These are phyloP conservation scores for Patiria pectinifera DNA, from an alignment of 53 echinoderm and acorn worm species.

Conservation along the genomic window DNA sequence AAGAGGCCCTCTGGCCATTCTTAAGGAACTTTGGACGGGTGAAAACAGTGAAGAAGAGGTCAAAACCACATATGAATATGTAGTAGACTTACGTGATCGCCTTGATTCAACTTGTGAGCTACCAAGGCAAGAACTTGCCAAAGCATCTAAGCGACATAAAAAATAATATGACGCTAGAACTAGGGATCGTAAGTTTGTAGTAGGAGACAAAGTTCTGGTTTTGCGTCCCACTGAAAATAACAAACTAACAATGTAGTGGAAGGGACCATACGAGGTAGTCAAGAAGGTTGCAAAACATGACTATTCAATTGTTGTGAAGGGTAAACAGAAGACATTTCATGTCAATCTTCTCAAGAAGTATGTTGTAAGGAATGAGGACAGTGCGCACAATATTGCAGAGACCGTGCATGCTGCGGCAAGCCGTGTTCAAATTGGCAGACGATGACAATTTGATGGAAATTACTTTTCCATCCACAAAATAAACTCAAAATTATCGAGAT, in stretches of 20 bases:
- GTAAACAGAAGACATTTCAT: conserved; percentile 55
- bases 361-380: conserved; percentile 14
- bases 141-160: conserved; percentile 46
- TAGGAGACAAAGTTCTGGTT: conserved; percentile 55
- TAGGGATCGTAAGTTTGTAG: conserved; percentile 33
- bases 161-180: conserved; percentile 60
- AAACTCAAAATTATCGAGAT: conserved; percentile 53
- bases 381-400: background rate
- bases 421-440: background rate
- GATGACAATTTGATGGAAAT: conserved; percentile 26
- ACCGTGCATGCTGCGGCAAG: conserved; percentile 16
- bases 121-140: conserved; percentile 50
- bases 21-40: conserved; percentile 46
- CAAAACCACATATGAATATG: conserved; percentile 70
- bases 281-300: no score
- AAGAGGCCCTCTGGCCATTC: conserved; percentile 68
- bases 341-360: conserved; percentile 66
- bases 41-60: conserved; percentile 35
- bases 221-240: conserved; percentile 69
- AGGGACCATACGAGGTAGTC: no score
- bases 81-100: conserved; percentile 58
- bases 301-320: no score
- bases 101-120: conserved; percentile 68
- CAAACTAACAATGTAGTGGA: conserved; percentile 73
- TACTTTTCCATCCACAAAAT: conserved; percentile 6